A percentile compares a stretch with the other conserved stretches of the same genome.
Conservation (phyloP, 2,888 invertebrate genomes). For the Thumatha senex region DNA sequence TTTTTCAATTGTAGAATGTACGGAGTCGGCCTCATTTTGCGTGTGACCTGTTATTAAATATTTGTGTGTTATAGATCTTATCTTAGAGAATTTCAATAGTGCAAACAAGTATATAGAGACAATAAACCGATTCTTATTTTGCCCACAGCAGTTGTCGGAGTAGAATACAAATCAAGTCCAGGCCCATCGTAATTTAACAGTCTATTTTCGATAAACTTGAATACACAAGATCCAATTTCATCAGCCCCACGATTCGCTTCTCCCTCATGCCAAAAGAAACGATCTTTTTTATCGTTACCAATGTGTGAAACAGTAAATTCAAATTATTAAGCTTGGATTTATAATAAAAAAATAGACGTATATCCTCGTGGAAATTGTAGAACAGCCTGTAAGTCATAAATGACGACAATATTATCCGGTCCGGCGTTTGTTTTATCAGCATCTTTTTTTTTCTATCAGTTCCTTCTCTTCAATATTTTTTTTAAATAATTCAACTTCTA, state of each 20-base stretch:
- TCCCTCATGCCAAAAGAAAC: constrained; percentile 9
- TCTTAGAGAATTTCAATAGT: constrained; percentile 1
- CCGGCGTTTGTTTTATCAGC: not conserved
- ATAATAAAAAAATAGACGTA: constrained; percentile 7
- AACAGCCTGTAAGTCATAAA: constrained; percentile 3
- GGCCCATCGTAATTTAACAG: constrained; percentile 3
- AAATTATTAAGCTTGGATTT: constrained; percentile 7
- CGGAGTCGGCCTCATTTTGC: constrained; percentile 8
- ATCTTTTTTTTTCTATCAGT: not conserved
- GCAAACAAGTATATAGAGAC: constrained; percentile 19
- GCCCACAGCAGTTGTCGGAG: constrained; percentile 19
- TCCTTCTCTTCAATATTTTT: not conserved
- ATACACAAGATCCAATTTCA: constrained; percentile 13
- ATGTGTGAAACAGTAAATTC: constrained; percentile 8
- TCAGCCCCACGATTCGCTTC: constrained; percentile 8
- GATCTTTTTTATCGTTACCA: constrained; percentile 1
- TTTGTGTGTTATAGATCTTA: constrained; percentile 11
- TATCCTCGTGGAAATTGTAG: constrained; percentile 5
- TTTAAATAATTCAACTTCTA: not conserved
- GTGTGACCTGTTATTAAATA: constrained; percentile 10
- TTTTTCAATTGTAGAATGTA: constrained; percentile 11
- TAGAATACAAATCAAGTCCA: constrained; percentile 13
- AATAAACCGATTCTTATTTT: constrained; percentile 21
- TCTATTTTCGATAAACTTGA: constrained; percentile 1
- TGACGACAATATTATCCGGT: not conserved